Evolutionary conservation across 2,797 vertebrate species (phyloP), one percentile per base, ranked within the genome.

Genomic region (Periophthalmus magnuspinnatus): DNA sequence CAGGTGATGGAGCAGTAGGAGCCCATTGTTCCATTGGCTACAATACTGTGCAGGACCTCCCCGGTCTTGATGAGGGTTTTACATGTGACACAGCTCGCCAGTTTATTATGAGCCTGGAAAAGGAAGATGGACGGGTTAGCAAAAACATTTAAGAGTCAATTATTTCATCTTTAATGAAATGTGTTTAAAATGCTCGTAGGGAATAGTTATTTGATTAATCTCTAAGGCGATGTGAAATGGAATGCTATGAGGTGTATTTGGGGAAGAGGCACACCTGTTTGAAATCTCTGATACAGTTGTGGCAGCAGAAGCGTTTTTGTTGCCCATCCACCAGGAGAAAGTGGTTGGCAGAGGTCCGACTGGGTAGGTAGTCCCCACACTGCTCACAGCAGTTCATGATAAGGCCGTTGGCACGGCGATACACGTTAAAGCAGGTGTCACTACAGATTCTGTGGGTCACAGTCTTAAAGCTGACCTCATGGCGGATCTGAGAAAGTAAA

Each of bases 301-400:
- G 95, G 90, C 96, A 97, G 91, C 98, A 99, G 93, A 99, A 99
- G 79, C 97, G 95, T 85, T 99, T 99, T 90, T 98, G 97, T 89
- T 99, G 97, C 60, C 98, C 97, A 19, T 99, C 97, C 67, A 98
- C 91, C 81, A 96, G 92, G 84, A 99, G 89, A 78, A 96, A 94
- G 89, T 98, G 96, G 91, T 97, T 98, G 81, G 96, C 96, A 16
- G 96, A 94, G 24, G 96, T 95, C 90, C 96, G 95, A 91, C 92
- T 98, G 79, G 97, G 96, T 82, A 99, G 94, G 87, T 99, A 99
- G 84, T 98, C 97, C 6, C 98, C 98, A 67, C 98, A 99, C 36
- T 99, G 97, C 86, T 99, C 98, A 76, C 98, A 99, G 91, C 98
- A 99, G 92, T 99, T 99, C 97, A 99, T 99, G 91, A 99, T 94